Conservation (phyloP, 2,113 vertebrate genomes). For the Phalacrocorax aristotelis region DNA sequence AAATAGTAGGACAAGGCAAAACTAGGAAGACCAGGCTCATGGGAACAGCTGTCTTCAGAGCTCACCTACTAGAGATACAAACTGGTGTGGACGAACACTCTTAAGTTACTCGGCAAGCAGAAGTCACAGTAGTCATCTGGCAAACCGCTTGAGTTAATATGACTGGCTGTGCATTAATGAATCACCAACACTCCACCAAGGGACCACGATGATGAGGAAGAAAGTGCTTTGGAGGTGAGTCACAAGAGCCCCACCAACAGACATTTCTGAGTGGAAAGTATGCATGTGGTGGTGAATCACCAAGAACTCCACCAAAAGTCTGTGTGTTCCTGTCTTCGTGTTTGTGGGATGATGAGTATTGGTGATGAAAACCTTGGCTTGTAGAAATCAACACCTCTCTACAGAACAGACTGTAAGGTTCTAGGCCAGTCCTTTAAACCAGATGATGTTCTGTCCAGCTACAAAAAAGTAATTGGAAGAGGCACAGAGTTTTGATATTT, state of each 20-base stretch:
- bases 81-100: background rate
- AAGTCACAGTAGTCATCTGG: background rate
- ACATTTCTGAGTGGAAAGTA: constrained; percentile 41
- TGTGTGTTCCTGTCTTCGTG: background rate
- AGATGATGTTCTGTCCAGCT: background rate
- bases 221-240: constrained; percentile 27
- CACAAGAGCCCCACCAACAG: constrained; percentile 42
- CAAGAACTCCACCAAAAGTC: constrained; percentile 23
- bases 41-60: background rate
- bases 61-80: background rate
- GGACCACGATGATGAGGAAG: background rate
- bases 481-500: background rate
- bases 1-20: background rate
- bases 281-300: constrained; percentile 50
- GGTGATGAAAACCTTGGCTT: background rate
- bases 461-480: background rate
- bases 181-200: constrained; percentile 11
- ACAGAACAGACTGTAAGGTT: background rate
- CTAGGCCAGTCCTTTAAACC: background rate
- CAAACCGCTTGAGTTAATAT: background rate
- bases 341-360: background rate
- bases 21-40: background rate
- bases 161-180: background rate
- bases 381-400: background rate
- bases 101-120: background rate